Conservation (phyloP, 2,797 vertebrate genomes). For the Anableps anableps region DNA sequence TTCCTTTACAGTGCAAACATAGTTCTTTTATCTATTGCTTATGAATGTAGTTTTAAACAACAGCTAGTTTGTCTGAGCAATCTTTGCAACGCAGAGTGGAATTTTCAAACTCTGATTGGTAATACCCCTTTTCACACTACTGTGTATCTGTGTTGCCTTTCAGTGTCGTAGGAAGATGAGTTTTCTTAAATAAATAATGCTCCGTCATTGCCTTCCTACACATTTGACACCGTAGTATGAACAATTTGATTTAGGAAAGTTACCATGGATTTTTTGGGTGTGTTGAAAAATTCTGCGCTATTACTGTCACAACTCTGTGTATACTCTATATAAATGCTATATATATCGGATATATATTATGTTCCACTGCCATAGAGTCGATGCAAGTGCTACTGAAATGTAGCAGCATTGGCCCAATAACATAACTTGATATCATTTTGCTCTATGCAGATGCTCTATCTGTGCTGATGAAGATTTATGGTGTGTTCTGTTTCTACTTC, state of each 20-base stretch:
- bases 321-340: too few species aligned
- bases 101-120: background rate
- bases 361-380: too few species aligned
- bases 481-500: background rate
- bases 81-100: background rate
- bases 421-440: background rate
- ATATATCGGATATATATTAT: background rate
- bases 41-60: background rate
- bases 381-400: background rate
- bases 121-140: background rate
- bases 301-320: background rate
- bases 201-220: background rate
- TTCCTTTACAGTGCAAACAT: slow-evolving; percentile 5
- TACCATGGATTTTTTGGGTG: background rate
- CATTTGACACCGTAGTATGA: background rate
- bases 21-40: background rate
- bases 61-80: background rate
- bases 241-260: background rate
- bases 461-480: background rate
- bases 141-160: background rate
- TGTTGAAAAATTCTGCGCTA: background rate
- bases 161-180: background rate
- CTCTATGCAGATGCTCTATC: background rate
- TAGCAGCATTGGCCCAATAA: background rate
- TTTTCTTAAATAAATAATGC: background rate